phyloP scores from a whole-genome alignment of 1,140 invertebrate genomes.

The Aphaenogaster rudis region DNA sequence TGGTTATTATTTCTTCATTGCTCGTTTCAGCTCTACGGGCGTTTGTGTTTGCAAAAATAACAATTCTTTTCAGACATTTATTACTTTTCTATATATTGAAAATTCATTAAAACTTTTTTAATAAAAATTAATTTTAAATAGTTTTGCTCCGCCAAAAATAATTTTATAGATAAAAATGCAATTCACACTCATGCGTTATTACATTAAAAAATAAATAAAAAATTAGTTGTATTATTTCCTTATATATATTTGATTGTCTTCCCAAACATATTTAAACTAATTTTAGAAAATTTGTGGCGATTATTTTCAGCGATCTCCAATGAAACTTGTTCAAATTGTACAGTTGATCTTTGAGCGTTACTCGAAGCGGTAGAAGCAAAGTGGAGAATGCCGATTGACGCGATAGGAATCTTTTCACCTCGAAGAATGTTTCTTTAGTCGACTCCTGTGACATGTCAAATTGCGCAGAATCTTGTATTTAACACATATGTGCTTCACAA shows the following conservation, averaged over 20 bases:
- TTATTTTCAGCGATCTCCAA: not conserved
- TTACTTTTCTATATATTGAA: not conserved
- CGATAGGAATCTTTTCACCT: constrained; percentile 27
- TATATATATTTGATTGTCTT: not conserved
- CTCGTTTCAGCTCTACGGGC: not conserved
- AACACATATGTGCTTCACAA: not conserved
- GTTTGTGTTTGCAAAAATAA: constrained; percentile 25
- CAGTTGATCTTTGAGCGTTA: not conserved
- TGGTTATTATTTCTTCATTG: constrained; percentile 54
- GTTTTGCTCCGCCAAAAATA: not conserved
- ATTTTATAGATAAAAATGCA: constrained; percentile 13
- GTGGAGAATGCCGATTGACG: not conserved
- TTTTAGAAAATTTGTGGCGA: not conserved
- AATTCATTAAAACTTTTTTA: not conserved
- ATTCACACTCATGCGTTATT: not conserved
- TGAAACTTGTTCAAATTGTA: not conserved
- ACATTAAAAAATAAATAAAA: not conserved
- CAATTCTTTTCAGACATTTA: not conserved
- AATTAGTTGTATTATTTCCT: not conserved
- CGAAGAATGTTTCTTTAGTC: constrained; percentile 29
- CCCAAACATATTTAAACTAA: not conserved
- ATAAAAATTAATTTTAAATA: not conserved
- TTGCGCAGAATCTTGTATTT: not conserved
- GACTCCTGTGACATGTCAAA: not conserved
- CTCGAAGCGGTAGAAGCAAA: not conserved